Percentiles rank a stretch among this genome's conserved stretches.
phyloP scores from a whole-genome alignment of 2,113 vertebrate genomes.

The mouse (Mus musculus) region DNA sequence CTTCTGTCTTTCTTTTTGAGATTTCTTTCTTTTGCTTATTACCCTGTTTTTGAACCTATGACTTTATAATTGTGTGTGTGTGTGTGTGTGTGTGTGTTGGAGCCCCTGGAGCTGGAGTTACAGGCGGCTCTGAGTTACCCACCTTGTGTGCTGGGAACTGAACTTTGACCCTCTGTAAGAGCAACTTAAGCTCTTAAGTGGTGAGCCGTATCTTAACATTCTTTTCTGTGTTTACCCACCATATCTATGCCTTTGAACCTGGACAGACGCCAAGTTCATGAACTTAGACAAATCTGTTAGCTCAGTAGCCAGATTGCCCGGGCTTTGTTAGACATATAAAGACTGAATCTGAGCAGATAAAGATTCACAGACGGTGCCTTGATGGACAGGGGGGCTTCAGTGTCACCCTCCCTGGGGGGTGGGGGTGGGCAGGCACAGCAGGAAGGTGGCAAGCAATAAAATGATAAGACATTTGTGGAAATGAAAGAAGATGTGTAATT shows the following conservation, averaged over 20 bases:
- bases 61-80: background rate
- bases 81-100: background rate
- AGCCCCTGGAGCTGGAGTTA: background rate
- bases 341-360: background rate
- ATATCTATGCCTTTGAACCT: background rate
- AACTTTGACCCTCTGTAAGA: background rate
- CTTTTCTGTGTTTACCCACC: slow-evolving; percentile 21
- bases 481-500: background rate
- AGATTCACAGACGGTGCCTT: background rate
- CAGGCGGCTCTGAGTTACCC: background rate
- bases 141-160: background rate
- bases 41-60: background rate
- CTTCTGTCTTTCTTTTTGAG: background rate
- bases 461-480: background rate
- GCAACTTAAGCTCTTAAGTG: background rate
- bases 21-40: background rate
- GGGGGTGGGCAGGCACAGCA: too few species aligned
- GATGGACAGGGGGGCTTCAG: background rate
- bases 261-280: background rate
- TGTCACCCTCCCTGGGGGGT: too few species aligned
- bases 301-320: background rate
- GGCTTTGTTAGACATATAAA: background rate
- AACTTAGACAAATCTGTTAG: background rate
- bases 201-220: background rate
- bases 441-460: background rate